Evolutionary conservation across 2,888 invertebrate genomes (phyloP).

Genomic region (Dendrolimus houi): DNA sequence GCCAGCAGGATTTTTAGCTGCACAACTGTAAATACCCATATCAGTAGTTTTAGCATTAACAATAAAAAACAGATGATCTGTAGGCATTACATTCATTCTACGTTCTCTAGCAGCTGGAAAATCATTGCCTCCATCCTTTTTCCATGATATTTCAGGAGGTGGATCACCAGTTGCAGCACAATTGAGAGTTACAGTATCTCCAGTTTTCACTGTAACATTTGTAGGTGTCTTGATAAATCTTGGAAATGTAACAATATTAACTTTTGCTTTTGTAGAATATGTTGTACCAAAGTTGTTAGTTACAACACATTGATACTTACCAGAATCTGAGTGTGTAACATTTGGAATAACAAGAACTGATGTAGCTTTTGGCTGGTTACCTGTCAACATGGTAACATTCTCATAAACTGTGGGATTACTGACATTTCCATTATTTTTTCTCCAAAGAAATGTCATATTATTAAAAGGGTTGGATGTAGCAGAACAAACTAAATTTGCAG

Average conservation of each 20-base stretch:
- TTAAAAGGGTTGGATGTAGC: constrained; percentile 87
- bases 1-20: constrained; percentile 93
- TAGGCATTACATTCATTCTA: constrained; percentile 93
- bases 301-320: constrained; percentile 95
- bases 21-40: constrained; percentile 95
- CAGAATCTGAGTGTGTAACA: constrained; percentile 88
- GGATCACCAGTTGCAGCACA: constrained; percentile 95
- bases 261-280: constrained; percentile 90
- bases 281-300: constrained; percentile 92
- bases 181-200: constrained; percentile 90
- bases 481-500: constrained; percentile 87
- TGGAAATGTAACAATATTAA: constrained; percentile 92
- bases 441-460: constrained; percentile 90
- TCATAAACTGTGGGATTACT: constrained; percentile 63
- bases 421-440: constrained; percentile 84
- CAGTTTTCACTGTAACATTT: constrained; percentile 89
- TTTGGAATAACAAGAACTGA: constrained; percentile 85
- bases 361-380: constrained; percentile 79
- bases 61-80: constrained; percentile 94
- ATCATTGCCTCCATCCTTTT: constrained; percentile 94
- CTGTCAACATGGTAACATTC: constrained; percentile 59
- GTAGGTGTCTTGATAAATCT: constrained; percentile 89
- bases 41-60: constrained; percentile 92
- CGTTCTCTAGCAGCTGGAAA: constrained; percentile 97
- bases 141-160: constrained; percentile 91